A percentile compares a stretch with the other conserved stretches of the same genome.
Evolutionary conservation across 2,888 invertebrate species (phyloP).

Genomic region (Watsonalla cultraria): DNA sequence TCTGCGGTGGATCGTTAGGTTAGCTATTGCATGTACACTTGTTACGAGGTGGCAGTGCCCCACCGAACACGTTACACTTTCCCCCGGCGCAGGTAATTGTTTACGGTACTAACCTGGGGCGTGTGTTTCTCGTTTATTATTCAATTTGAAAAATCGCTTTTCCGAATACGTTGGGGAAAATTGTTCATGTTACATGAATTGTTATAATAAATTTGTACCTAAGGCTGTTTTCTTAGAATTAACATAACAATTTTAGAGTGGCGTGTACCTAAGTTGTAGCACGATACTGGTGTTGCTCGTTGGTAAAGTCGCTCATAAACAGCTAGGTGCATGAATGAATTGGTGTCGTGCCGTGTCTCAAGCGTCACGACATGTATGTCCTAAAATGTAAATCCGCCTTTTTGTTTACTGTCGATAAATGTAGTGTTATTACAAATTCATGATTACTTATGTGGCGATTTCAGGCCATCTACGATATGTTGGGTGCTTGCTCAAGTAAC

Average conservation of each 20-base stretch:
- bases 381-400: no score
- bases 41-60: neutral
- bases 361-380: neutral
- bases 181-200: no score
- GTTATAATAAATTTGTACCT: no score
- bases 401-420: no score
- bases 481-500: conserved; percentile 97
- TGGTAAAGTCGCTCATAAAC: no score
- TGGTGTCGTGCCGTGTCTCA: neutral
- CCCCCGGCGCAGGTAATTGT: neutral
- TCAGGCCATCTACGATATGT: conserved; percentile 99
- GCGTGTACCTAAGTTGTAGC: no score
- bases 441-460: conserved; percentile 24
- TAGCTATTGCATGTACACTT: neutral
- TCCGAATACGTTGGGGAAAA: no score
- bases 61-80: neutral
- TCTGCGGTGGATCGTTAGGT: conserved; percentile 1
- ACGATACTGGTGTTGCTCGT: no score
- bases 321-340: neutral
- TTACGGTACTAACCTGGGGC: neutral
- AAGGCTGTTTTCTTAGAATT: no score
- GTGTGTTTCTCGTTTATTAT: neutral
- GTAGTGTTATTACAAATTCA: no score
- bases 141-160: neutral
- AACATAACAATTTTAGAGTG: no score